These are phyloP conservation scores for Pyrocoelia pectoralis DNA, from an alignment of 2,888 invertebrate genomes.

Conservation along the genomic window DNA sequence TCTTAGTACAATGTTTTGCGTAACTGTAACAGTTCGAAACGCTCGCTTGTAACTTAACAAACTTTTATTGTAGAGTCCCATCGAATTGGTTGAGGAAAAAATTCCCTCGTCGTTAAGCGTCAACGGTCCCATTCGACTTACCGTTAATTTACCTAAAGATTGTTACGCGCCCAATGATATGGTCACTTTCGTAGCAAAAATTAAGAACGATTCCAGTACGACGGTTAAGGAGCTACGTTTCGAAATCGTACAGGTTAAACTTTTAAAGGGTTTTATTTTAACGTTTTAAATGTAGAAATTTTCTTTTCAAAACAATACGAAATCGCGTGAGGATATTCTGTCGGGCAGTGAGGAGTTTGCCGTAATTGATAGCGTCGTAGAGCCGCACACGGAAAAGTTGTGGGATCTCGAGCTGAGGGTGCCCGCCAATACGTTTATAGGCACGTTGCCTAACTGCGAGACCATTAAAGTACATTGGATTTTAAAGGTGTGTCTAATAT, in stretches of 20 bases:
- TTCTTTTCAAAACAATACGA: background rate
- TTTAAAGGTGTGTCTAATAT: slow-evolving; percentile 14
- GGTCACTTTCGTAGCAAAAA: slow-evolving; percentile 7
- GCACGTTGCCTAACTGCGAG: slow-evolving; percentile 3
- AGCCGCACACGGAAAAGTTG: background rate
- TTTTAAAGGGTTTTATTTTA: background rate
- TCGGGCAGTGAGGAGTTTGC: slow-evolving; percentile 1
- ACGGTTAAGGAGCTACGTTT: slow-evolving; percentile 17
- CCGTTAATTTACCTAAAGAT: slow-evolving; percentile 7
- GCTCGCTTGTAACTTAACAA: no score
- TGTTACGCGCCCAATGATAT: slow-evolving; percentile 13
- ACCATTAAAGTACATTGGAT: slow-evolving; percentile 19
- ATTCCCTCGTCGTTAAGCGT: background rate
- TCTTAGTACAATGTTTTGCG: background rate
- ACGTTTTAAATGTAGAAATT: background rate
- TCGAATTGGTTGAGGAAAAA: background rate
- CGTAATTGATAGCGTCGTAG: slow-evolving; percentile 12
- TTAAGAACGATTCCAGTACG: slow-evolving; percentile 14
- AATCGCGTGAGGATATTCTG: background rate
- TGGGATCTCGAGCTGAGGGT: slow-evolving; percentile 22
- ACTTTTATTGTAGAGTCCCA: background rate
- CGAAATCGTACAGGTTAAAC: slow-evolving; percentile 17
- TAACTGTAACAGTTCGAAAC: background rate
- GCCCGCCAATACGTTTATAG: slow-evolving; percentile 13
- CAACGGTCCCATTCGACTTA: background rate